Percentiles rank a stretch among this genome's conserved stretches.
Evolutionary conservation across 2,797 vertebrate species (phyloP).

Genomic region (Scomberomorus guttatus): DNA sequence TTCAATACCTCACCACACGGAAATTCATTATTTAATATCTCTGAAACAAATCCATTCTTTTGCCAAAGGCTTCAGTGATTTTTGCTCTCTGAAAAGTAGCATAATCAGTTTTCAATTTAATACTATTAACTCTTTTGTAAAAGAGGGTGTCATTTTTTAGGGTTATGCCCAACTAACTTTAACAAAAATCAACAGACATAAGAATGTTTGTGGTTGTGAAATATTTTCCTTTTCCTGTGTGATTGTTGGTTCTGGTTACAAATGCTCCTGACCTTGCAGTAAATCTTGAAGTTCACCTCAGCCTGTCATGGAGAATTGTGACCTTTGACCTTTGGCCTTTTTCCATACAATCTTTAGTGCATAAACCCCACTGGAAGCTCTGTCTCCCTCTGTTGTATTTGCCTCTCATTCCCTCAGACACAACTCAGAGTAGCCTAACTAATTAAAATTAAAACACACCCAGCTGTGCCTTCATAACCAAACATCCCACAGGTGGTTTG

Average conservation of each 20-base stretch:
- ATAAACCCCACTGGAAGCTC: slow-evolving; percentile 38
- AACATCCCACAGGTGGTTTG: slow-evolving; percentile 53
- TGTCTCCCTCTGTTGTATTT: slow-evolving; percentile 19
- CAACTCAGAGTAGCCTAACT: slow-evolving; percentile 39
- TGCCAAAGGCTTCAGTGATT: too few relatives aligned
- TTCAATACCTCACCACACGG: not conserved
- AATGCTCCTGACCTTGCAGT: slow-evolving; percentile 16
- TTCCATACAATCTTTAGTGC: not conserved
- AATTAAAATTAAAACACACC: slow-evolving; percentile 56
- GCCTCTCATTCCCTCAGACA: slow-evolving; percentile 31
- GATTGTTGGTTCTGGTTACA: slow-evolving; percentile 5
- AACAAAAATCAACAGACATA: too few relatives aligned
- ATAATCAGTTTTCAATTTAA: not conserved
- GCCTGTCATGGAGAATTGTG: slow-evolving; percentile 19
- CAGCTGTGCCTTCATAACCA: slow-evolving; percentile 58
- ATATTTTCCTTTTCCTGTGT: not conserved
- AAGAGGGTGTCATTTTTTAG: not conserved
- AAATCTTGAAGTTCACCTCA: slow-evolving; percentile 12
- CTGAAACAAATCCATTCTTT: not conserved
- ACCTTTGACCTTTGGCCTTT: slow-evolving; percentile 47
- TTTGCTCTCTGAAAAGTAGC: not conserved
- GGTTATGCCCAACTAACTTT: not conserved
- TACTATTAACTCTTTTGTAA: not conserved
- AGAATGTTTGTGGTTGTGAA: too few relatives aligned
- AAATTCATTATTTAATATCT: not conserved